phyloP scores from a whole-genome alignment of 2,113 vertebrate genomes.

The Entomyzon cyanotis region DNA sequence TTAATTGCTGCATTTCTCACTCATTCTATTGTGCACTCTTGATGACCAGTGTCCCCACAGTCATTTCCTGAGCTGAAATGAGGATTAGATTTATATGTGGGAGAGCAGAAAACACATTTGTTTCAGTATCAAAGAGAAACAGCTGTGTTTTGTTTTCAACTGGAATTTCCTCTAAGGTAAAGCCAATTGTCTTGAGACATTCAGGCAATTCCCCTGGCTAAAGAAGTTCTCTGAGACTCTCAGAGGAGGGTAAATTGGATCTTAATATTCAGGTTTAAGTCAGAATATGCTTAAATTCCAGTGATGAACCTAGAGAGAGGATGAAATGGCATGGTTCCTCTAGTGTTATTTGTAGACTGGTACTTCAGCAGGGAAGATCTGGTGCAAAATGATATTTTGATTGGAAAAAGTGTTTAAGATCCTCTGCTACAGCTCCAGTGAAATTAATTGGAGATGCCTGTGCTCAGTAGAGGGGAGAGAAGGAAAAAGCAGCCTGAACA shows the following conservation, averaged over 20 bases:
- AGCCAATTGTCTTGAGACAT: background rate
- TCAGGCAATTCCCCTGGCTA: background rate
- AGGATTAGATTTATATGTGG: background rate
- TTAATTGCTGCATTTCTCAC: conserved; percentile 49
- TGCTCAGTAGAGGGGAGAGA: background rate
- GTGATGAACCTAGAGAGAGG: background rate
- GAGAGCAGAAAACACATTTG: background rate
- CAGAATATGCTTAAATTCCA: background rate
- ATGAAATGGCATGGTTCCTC: background rate
- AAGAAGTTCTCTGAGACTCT: background rate
- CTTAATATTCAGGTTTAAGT: background rate
- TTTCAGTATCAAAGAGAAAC: background rate
- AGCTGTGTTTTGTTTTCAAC: background rate
- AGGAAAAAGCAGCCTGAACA: background rate
- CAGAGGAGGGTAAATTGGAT: background rate
- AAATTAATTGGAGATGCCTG: background rate
- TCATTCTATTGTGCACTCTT: background rate
- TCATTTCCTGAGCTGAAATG: conserved; percentile 32
- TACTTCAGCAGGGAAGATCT: background rate
- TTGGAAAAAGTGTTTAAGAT: background rate
- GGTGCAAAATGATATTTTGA: background rate
- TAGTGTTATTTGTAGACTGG: background rate
- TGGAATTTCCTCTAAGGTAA: conserved; percentile 9
- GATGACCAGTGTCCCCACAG: conserved; percentile 45
- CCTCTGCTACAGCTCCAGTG: background rate